Base-by-base conservation (phyloP, 2,888 invertebrate species). In the Pollenia amentaria region DNA sequence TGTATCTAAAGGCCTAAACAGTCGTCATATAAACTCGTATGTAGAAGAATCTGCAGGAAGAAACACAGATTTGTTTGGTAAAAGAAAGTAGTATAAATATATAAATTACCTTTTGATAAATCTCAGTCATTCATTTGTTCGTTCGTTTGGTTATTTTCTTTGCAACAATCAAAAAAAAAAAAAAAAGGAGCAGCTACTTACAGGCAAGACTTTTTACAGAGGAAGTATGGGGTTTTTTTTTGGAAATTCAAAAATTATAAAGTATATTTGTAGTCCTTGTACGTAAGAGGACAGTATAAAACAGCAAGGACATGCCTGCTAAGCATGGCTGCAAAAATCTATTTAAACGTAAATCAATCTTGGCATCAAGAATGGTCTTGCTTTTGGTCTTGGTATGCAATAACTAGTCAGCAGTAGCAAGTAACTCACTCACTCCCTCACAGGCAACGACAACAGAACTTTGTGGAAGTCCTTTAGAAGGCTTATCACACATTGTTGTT, bases 41-140 rank as follows among this genome's bases (percentile, higher is more conserved):
- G 12, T 12, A 11, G 7, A 4, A 44, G 48, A 48, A 21, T 57
- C 18, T 40, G 64, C n/a, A 73, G 38, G 3, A 64, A 53, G 44
- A 46, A 46, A 44, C 72, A 55, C 38, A 46, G 64, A 64, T 57
- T 55, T 64, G 29, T 64, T 53, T 62, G 4, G 1, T 12, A n/a
- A 8, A 51, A 51, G 67, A 60, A 76, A 70, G 55, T 53, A 72
- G 76, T 70, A 86, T 80, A 88, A 85, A 92, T 91, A 91, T 91
- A 92, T 92, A 93, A 92, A 92, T 93, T 92, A 93, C 92, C 93
- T 92, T 92, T 92, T 93, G 93, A 93, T 93, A 92, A 93, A 92
- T 93, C 93, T 92, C 90, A 92, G 93, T 90, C 90, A 90, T 91
- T 89, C 89, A 87, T 88, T 87, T 87, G 85, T 44, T 64, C 16